Base-by-base conservation (phyloP, 1,140 invertebrate genomes). In the Lithobius niger region DNA sequence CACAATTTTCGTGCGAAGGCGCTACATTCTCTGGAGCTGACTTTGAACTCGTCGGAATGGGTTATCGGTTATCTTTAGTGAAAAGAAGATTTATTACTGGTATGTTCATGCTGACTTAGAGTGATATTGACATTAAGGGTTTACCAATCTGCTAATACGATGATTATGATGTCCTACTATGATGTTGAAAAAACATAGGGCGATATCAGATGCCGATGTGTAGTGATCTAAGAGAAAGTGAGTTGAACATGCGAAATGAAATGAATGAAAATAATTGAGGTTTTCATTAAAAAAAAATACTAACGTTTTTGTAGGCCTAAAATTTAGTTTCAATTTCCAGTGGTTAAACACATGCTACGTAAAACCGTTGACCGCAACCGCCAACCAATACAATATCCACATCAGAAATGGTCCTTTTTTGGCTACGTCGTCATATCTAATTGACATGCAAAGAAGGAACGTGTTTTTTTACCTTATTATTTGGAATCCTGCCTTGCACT, bases 1-100 rank as follows among this genome's bases (percentile, higher is more conserved):
- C 89, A 19, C 89, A 94, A 70, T 97, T 97, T 70, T 87, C 91
- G 68, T 94, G 89, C 70, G 90, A 94, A 72, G 91, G 90, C 44
- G 88, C 91, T 27, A 95, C 91, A 0, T 71, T 97, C 10, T 95
- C 92, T 21, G 92, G 92, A 27, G 81, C 90, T 51, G 91, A 96
- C 63, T 96, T 97, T 70, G 86, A 93, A 69, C 73, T 97, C 19
- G 72, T 84, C 52, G 89, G 88, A 6, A 71, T 79, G 54, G 92
- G 92, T 3, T 97, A 97, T 71, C 79, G 93, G 65, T 72, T 97
- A 54, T 97, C 93, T 25, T 77, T 97, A 60, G 84, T 93, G 42
- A 97, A 97, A 70, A 81, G 89, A 61, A 78, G 91, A 68, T 95
- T 97, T 74, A 85, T 93, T 52, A 92, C 92, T 62, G 93, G 90